Evolutionary conservation across 1,140 invertebrate genomes (phyloP), one percentile per base, ranked within the genome.

Genomic region (Eriosoma lanigerum): DNA sequence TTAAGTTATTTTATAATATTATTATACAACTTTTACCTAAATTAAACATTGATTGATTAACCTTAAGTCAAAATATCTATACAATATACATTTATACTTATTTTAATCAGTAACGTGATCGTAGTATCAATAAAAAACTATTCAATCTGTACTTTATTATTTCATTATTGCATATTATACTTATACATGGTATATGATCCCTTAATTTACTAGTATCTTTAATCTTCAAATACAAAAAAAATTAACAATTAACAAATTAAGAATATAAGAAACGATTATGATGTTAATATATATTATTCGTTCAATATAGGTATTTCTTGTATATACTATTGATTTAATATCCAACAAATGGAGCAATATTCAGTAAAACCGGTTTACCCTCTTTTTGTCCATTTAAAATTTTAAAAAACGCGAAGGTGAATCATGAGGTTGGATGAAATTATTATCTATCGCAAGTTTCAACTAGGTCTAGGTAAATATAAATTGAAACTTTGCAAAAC

Each of bases 401-500:
- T 46, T n/a, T 46, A 29, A 48, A 76, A 19, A 48, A 78, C 21
- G 44, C 9, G 56, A 78, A 78, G 54, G 56, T 44, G 21, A 75
- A 75, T 56, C 29, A 60, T 58, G 52, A 46, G 15, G 3, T 29
- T 48, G 15, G 32, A 29, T 38, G 10, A 78, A 46, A 44, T 62
- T 12, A 9, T 29, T 24, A 76, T 32, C 26, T 29, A 44, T 24
- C 21, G 15, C 21, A 58, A 8, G 32, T 76, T 44, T 3, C 32
- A 76, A 60, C 6, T 76, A 60, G 73, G 73, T 76, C 73, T 76
- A 62, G 75, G 56, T 78, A 15, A 78, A 60, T 60, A 78, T 5
- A 62, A 48, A 46, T 58, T 48, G 13, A 38, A 75, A 75, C 54
- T 75, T 50, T 21, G 19, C 29, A 19, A n/a, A 38, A 58, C 24